phyloP scores from a whole-genome alignment of 2,888 invertebrate species.

The Gibbula magus region DNA sequence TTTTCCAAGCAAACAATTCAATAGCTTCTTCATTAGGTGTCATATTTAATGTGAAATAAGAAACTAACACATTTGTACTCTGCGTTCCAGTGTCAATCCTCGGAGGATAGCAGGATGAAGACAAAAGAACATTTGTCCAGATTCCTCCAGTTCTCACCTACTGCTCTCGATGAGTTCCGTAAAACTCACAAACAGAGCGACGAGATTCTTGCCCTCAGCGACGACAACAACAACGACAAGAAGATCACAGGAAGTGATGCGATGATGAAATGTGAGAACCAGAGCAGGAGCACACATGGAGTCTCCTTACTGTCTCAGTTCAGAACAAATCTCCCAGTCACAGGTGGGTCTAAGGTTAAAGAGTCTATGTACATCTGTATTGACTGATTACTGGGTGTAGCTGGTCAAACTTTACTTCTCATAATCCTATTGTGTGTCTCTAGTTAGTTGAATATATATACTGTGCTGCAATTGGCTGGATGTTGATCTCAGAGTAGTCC shows the following conservation, averaged over 20 bases:
- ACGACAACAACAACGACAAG: constrained; percentile 34
- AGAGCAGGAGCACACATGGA: neutral
- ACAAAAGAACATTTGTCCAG: constrained; percentile 15
- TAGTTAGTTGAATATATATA: no score
- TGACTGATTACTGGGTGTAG: no score
- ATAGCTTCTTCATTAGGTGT: no score
- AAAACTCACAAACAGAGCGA: neutral
- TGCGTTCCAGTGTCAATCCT: neutral
- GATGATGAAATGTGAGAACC: neutral
- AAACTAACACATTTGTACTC: neutral
- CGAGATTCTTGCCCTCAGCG: neutral
- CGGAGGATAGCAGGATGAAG: neutral
- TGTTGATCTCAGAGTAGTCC: no score
- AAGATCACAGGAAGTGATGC: neutral
- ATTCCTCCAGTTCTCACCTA: neutral
- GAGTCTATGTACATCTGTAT: neutral
- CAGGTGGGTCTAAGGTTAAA: neutral
- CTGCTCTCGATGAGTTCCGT: neutral
- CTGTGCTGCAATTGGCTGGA: no score
- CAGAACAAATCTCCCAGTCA: neutral
- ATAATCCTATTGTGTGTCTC: no score
- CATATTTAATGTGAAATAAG: no score
- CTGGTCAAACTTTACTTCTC: no score
- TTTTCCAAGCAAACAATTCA: no score
- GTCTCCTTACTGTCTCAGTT: neutral